Base-by-base conservation (phyloP, 2,113 vertebrate genomes). In the Caranx ignobilis region DNA sequence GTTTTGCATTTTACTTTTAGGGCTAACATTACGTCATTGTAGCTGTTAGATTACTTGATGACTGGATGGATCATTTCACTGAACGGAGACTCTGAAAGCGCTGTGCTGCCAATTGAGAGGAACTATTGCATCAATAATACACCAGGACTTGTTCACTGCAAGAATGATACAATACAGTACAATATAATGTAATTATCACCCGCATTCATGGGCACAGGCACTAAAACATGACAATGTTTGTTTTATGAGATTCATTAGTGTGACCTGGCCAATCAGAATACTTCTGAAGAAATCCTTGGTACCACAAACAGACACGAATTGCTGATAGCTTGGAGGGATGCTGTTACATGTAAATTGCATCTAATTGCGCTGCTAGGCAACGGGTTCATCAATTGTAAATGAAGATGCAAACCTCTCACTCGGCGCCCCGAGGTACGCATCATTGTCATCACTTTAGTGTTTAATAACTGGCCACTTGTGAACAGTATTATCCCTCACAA, bases 41-140 rank as follows among this genome's bases (percentile, higher is more conserved):
- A 77, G 76, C 50, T 41, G 47, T 71, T 66, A 47, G 74, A 66
- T 18, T 31, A 75, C 26, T 66, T 45, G 9, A 21, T 43, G 45
- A 81, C 19, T 60, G 65, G 76, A 52, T 82, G 39, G 47, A 85
- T 81, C 5, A 50, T 75, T 77, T 83, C 19, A 39, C 70, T 37
- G 31, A n/a, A 41, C 32, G 21, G 54, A 71, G 41, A 45, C 73
- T 81, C 34, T 26, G 26, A 26, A 26, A 5, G 19, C 56, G 48
- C 59, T 59, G 55, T 68, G 54, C 71, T 84, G 55, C 71, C 55
- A 62, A 47, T 35, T 68, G 7, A 10, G 39, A 41, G 34, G 34
- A 64, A 75, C 13, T 68, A 7, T 48, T 9, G n/a, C 7, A 50
- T 18, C 47, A 50, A 50, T 50, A 50, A 18, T 19, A 50, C 15